Conservation (phyloP, 2,113 vertebrate species). For the Rhinolophus sinicus region DNA sequence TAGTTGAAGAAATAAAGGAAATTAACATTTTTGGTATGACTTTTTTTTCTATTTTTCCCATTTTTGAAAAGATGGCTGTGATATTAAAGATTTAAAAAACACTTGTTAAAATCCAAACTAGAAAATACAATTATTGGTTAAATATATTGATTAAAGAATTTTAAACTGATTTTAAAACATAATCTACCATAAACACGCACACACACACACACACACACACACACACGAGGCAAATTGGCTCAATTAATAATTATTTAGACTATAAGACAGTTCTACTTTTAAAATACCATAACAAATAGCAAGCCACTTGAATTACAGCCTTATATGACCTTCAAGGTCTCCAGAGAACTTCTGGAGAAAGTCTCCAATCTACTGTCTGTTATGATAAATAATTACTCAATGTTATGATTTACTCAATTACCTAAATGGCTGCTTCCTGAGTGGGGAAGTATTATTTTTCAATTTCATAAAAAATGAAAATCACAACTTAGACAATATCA, state of each 20-base stretch:
- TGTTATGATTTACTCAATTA: background rate
- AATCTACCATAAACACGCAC: background rate
- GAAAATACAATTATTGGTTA: background rate
- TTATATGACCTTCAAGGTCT: background rate
- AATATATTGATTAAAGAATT: background rate
- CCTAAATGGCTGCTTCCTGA: background rate
- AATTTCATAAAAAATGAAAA: background rate
- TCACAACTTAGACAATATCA: background rate
- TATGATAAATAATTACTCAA: background rate
- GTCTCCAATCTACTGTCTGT: background rate
- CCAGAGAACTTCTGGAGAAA: background rate
- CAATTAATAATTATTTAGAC: background rate
- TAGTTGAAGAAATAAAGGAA: background rate
- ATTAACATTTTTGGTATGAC: background rate
- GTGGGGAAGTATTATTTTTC: background rate
- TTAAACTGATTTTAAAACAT: background rate
- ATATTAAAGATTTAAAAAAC: background rate
- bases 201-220: background rate
- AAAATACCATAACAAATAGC: background rate
- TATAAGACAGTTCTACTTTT: background rate
- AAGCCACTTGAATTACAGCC: background rate
- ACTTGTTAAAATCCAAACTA: background rate
- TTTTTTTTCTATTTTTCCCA: background rate
- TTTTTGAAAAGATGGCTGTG: background rate
- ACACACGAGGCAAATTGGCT: background rate